Conservation (phyloP, 1,140 invertebrate genomes). For the Cyclina sinensis region DNA sequence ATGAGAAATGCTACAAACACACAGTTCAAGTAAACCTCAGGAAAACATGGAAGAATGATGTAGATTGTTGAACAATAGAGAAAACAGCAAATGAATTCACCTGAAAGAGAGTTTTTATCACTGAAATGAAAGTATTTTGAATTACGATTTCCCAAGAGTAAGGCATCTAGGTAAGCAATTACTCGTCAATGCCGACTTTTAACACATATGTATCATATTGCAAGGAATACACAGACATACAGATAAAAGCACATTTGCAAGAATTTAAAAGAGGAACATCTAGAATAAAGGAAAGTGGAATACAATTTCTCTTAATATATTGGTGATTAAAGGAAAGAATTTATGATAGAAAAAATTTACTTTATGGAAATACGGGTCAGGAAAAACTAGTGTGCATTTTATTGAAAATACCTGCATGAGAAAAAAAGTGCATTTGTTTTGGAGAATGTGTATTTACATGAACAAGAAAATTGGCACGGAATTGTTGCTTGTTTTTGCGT, state of each 20-base stretch:
- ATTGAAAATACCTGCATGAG: slow-evolving; percentile 25
- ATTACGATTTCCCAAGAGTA: neutral
- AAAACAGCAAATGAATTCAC: too few relatives aligned
- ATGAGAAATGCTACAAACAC: too few relatives aligned
- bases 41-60: too few relatives aligned
- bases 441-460: slow-evolving; percentile 58
- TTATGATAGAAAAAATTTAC: neutral
- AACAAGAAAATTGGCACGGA: slow-evolving; percentile 48
- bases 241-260: neutral
- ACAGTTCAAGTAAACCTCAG: too few relatives aligned
- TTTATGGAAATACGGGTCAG: neutral
- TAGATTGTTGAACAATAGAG: too few relatives aligned
- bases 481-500: slow-evolving; percentile 28
- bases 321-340: neutral
- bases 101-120: too few relatives aligned
- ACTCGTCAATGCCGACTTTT: neutral
- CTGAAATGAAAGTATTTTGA: neutral
- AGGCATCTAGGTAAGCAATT: neutral
- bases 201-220: slow-evolving; percentile 21
- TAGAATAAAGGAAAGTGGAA: neutral
- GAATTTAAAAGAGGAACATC: neutral
- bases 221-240: slow-evolving; percentile 7
- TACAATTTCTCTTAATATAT: too few relatives aligned
- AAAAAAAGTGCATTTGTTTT: slow-evolving; percentile 60
- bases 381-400: neutral